These are phyloP conservation scores for Heliconius sara DNA, from an alignment of 2,888 invertebrate species.

Conservation along the genomic window DNA sequence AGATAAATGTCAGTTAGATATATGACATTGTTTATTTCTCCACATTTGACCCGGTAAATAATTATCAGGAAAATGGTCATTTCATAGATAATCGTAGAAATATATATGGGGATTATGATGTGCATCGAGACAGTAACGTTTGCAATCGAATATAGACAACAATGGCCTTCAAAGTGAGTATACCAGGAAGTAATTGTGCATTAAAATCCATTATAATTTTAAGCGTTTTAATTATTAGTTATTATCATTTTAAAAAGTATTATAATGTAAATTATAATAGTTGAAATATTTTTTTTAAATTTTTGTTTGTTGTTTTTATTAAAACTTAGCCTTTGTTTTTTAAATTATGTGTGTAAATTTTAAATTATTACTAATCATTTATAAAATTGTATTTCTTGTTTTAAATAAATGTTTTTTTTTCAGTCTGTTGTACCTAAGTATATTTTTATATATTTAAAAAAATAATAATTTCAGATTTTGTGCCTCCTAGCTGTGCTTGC, in stretches of 20 bases:
- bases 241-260: too few relatives aligned
- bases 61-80: slow-evolving; percentile 33
- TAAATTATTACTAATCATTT: too few relatives aligned
- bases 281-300: too few relatives aligned
- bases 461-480: slow-evolving; percentile 48
- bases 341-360: too few relatives aligned
- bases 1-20: neutral
- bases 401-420: too few relatives aligned
- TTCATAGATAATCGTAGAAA: slow-evolving; percentile 34
- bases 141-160: slow-evolving; percentile 26
- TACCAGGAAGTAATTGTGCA: neutral
- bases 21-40: neutral
- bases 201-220: too few relatives aligned
- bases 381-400: too few relatives aligned
- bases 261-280: too few relatives aligned
- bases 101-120: slow-evolving; percentile 34
- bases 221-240: too few relatives aligned
- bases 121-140: neutral
- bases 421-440: too few relatives aligned
- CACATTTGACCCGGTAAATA: neutral
- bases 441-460: slow-evolving; percentile 24
- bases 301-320: too few relatives aligned
- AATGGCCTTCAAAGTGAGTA: slow-evolving; percentile 56
- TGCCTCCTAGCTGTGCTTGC: slow-evolving; percentile 46
- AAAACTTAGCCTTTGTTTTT: too few relatives aligned